phyloP scores from a whole-genome alignment of 2,888 invertebrate genomes.

The Camponotus fellah region DNA sequence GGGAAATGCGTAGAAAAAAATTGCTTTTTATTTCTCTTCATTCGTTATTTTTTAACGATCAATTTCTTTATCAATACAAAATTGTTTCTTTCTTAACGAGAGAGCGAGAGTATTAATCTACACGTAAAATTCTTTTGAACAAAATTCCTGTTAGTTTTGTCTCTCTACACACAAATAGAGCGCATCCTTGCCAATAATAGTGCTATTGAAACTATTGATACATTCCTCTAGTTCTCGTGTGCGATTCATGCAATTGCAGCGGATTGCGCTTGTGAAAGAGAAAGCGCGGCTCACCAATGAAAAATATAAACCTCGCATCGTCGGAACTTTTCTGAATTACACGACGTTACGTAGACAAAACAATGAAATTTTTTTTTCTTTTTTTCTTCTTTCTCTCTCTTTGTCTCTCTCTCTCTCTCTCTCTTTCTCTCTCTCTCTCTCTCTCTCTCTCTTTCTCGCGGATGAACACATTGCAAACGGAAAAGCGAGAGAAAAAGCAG shows the following conservation, averaged over 20 bases:
- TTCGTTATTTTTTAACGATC: not conserved
- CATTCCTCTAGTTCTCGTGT: slow-evolving; percentile 5
- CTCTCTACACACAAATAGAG: not conserved
- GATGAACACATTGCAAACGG: slow-evolving; percentile 53
- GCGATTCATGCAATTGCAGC: slow-evolving; percentile 56
- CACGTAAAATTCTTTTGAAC: not conserved
- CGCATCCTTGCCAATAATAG: not conserved
- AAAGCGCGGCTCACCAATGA: slow-evolving; percentile 62
- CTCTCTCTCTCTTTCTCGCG: slow-evolving; percentile 1
- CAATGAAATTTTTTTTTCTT: slow-evolving; percentile 49
- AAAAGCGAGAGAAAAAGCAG: slow-evolving; percentile 48
- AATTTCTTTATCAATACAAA: not conserved
- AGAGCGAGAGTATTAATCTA: not conserved
- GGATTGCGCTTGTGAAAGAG: slow-evolving; percentile 66
- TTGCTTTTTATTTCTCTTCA: not conserved
- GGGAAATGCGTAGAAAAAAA: not conserved
- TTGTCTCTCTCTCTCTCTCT: not conserved
- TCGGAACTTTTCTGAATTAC: slow-evolving; percentile 62
- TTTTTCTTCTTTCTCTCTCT: not conserved
- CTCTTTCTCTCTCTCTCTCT: not conserved
- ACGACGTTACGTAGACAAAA: slow-evolving; percentile 69
- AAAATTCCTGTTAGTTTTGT: not conserved
- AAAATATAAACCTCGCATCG: slow-evolving; percentile 42
- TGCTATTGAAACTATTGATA: not conserved
- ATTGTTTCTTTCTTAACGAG: not conserved